phyloP scores from a whole-genome alignment of 2,113 vertebrate genomes.

The Desmodus rotundus region DNA sequence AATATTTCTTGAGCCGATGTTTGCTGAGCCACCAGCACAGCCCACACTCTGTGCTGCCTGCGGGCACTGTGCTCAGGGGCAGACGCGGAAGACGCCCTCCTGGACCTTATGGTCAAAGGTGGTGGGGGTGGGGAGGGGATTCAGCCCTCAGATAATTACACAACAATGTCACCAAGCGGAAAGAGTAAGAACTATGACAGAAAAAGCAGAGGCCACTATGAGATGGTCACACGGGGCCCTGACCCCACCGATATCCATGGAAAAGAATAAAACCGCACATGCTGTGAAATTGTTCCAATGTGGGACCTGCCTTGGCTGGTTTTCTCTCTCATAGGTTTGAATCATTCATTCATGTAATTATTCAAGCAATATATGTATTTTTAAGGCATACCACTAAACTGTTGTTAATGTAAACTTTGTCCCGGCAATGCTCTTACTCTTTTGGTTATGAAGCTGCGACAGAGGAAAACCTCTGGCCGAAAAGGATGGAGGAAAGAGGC shows the following conservation, averaged over 20 bases:
- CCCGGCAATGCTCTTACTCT: background rate
- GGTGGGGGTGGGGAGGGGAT: background rate
- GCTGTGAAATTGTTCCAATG: rapidly evolving
- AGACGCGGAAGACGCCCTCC: rapidly evolving
- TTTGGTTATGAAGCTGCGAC: background rate
- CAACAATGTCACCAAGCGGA: background rate
- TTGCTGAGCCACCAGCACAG: rapidly evolving
- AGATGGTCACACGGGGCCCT: background rate
- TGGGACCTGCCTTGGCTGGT: rapidly evolving
- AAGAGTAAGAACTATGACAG: background rate
- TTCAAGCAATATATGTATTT: background rate
- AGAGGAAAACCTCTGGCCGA: background rate
- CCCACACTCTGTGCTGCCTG: rapidly evolving
- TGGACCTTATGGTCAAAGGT: background rate
- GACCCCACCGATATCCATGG: background rate
- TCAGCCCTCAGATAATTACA: background rate
- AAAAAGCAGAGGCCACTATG: background rate
- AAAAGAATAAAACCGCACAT: rapidly evolving
- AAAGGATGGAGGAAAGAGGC: background rate
- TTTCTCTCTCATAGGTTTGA: background rate
- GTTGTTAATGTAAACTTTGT: background rate
- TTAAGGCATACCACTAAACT: background rate
- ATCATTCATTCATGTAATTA: background rate
- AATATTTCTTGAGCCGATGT: background rate
- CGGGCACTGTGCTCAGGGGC: background rate